Percentiles rank a stretch among this genome's conserved stretches.
These are phyloP conservation scores for Notodonta ziczac DNA, from an alignment of 2,888 invertebrate species.

Conservation along the genomic window DNA sequence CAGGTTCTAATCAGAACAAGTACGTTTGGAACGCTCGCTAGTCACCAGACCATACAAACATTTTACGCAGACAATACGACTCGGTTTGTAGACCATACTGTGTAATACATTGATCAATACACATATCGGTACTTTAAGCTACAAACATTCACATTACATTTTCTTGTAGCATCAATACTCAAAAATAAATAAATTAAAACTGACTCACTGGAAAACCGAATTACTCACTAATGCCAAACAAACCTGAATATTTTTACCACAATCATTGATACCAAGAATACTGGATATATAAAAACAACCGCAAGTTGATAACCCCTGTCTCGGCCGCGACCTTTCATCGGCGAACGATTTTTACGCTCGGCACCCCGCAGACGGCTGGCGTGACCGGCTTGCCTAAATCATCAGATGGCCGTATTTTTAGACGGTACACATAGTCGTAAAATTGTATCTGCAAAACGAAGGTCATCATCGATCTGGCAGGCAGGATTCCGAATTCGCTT, in stretches of 20 bases:
- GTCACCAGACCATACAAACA: too few relatives aligned
- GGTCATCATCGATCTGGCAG: conserved; percentile 45
- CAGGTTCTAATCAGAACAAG: too few relatives aligned
- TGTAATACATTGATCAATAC: too few relatives aligned
- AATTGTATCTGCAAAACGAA: conserved; percentile 51
- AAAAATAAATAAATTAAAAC: background rate
- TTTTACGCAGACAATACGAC: too few relatives aligned
- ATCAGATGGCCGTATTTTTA: conserved; percentile 62
- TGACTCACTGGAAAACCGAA: background rate
- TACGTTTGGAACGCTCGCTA: too few relatives aligned
- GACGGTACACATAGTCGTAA: conserved; percentile 57
- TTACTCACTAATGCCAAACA: background rate
- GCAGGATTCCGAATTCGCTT: background rate
- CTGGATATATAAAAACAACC: conserved; percentile 1
- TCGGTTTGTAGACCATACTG: too few relatives aligned
- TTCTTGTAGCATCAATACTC: background rate
- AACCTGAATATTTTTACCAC: background rate
- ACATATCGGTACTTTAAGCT: too few relatives aligned
- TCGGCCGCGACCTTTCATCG: conserved; percentile 35
- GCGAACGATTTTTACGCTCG: conserved; percentile 58
- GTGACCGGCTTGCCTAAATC: conserved; percentile 62
- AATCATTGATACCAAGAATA: background rate
- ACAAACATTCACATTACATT: background rate
- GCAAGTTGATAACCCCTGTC: conserved; percentile 42
- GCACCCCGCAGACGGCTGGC: conserved; percentile 40